Conservation (phyloP, 2,113 vertebrate species). For the Dasyprocta punctata region DNA sequence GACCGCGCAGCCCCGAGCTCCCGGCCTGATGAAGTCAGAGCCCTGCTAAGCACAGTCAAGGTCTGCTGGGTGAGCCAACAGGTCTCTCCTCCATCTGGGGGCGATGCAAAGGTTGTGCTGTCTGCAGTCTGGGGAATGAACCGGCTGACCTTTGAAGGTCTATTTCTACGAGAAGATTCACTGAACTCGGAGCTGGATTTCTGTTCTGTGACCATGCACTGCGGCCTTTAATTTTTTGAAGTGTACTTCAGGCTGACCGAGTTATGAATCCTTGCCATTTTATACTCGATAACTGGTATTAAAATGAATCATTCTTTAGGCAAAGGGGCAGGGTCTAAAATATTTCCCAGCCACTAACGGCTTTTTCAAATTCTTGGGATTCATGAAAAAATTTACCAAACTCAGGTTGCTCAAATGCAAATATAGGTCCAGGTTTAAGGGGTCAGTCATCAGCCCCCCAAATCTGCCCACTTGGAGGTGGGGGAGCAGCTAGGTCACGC, state of each 20-base stretch:
- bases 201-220: not conserved
- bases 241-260: not conserved
- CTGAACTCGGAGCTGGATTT: conserved; percentile 46
- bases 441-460: not conserved
- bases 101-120: conserved; percentile 58
- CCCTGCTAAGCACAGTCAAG: not conserved
- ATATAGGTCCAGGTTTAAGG: not conserved
- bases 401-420: not conserved
- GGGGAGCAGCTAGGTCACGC: not conserved
- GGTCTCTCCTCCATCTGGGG: not conserved
- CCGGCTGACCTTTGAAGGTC: conserved; percentile 67
- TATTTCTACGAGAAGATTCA: conserved; percentile 27
- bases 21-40: not conserved
- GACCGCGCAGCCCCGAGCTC: not conserved
- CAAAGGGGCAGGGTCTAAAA: conserved; percentile 29
- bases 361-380: conserved; percentile 35
- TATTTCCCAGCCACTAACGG: not conserved
- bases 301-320: not conserved
- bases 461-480: not conserved
- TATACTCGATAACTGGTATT: not conserved
- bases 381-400: conserved; percentile 17
- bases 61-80: not conserved
- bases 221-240: conserved; percentile 3
- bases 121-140: conserved; percentile 53
- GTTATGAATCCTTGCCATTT: conserved; percentile 22